Conservation (phyloP, 2,797 vertebrate genomes). For the Melanotaenia trifasciata region DNA sequence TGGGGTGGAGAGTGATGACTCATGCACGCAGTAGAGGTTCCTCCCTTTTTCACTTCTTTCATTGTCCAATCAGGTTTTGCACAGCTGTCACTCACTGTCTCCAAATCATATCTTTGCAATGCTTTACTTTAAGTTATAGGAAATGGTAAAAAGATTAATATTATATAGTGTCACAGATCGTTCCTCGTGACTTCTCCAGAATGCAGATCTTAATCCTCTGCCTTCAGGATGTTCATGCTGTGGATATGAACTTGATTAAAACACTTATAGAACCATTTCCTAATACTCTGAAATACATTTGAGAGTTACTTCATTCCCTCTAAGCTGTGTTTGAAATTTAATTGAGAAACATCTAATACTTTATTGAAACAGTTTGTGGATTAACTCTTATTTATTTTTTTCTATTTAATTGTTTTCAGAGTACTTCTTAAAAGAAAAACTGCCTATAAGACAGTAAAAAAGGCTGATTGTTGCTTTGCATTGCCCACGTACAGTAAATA, state of each 20-base stretch:
- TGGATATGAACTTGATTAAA: slow-evolving; percentile 19
- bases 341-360: not conserved
- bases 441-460: slow-evolving; percentile 42
- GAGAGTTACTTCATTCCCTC: slow-evolving; percentile 1
- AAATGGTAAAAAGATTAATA: slow-evolving; percentile 32
- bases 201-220: slow-evolving; percentile 33
- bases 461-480: slow-evolving; percentile 56
- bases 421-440: slow-evolving; percentile 34
- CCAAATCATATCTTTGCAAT: slow-evolving; percentile 68
- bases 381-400: not conserved
- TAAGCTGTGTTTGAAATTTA: slow-evolving; percentile 25
- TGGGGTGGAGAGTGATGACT: slow-evolving; percentile 82
- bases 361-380: not conserved
- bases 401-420: slow-evolving; percentile 32
- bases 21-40: slow-evolving; percentile 79
- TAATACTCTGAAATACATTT: slow-evolving; percentile 11
- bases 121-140: slow-evolving; percentile 53
- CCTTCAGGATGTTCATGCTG: slow-evolving; percentile 14
- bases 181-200: slow-evolving; percentile 33
- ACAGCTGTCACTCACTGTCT: slow-evolving; percentile 79
- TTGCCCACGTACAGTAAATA: slow-evolving; percentile 70
- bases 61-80: slow-evolving; percentile 82
- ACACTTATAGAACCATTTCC: not conserved
- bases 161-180: slow-evolving; percentile 31
- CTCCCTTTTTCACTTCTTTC: slow-evolving; percentile 80